Conservation (phyloP, 2,888 invertebrate species). For the Penaeus monodon region DNA sequence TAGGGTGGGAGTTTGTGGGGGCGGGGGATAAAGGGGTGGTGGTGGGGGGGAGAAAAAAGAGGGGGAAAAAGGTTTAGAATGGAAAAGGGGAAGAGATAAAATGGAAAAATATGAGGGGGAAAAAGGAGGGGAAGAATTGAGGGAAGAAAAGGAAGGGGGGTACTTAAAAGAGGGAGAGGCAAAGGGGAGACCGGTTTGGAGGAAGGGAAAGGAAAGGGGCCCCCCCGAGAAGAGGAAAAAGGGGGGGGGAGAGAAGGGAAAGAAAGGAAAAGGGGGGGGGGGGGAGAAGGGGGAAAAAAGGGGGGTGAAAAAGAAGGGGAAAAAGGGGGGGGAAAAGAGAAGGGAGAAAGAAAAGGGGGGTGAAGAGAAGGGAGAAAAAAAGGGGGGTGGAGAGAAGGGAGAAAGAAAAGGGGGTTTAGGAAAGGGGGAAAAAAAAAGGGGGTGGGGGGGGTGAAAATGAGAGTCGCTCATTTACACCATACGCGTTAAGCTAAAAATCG, state of each 20-base stretch:
- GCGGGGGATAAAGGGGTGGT: not conserved
- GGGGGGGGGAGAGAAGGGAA: not conserved
- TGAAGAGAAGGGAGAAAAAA: not conserved
- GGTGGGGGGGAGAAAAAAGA: not conserved
- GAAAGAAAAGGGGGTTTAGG: too few species aligned
- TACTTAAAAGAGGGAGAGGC: too few species aligned
- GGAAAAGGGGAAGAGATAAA: too few species aligned
- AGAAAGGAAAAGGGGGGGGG: not conserved
- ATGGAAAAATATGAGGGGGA: too few species aligned
- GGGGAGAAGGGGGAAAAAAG: not conserved
- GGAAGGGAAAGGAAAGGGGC: conserved; percentile 8
- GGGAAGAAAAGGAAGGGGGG: too few species aligned
- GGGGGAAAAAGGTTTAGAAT: too few species aligned
- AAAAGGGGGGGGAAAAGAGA: not conserved
- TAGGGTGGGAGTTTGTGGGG: not conserved
- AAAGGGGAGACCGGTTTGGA: too few species aligned
- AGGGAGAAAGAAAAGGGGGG: not conserved
- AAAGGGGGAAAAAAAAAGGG: too few species aligned
- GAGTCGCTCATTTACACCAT: too few species aligned
- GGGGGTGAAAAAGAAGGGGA: not conserved
- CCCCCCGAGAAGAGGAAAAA: not conserved
- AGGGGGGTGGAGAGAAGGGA: conserved; percentile 10
- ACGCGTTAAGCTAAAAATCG: too few species aligned
- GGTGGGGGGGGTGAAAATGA: too few species aligned
- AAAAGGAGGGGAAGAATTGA: too few species aligned